Conservation (phyloP, 2,113 vertebrate genomes). For the Alaudala cheleensis region DNA sequence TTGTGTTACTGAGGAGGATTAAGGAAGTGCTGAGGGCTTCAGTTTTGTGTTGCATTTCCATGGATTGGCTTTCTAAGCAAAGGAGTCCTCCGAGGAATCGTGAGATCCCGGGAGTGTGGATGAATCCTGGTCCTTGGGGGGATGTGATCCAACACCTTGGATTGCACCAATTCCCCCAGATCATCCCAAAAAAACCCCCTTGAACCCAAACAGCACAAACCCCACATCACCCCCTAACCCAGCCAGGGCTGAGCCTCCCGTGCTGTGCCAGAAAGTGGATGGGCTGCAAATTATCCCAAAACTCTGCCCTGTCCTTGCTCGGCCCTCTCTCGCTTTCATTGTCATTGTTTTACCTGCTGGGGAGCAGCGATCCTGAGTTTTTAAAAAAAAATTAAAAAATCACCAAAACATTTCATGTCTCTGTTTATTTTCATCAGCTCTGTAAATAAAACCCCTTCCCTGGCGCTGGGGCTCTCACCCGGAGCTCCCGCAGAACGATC, state of each 20-base stretch:
- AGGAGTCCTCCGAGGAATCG: not conserved
- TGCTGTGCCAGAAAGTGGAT: not conserved
- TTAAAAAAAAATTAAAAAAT: not conserved
- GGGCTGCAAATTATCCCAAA: not conserved
- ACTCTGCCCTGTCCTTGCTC: not conserved
- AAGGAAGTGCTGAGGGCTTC: conserved; percentile 1
- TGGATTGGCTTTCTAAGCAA: not conserved
- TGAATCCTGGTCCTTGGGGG: not conserved
- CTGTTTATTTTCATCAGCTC: not conserved
- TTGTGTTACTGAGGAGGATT: not conserved
- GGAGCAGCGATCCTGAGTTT: not conserved
- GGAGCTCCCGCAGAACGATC: not conserved
- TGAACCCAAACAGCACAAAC: not conserved
- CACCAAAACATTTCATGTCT: too few relatives aligned
- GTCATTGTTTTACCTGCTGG: not conserved
- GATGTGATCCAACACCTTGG: not conserved
- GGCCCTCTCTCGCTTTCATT: not conserved
- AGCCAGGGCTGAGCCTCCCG: not conserved
- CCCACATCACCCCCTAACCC: rapidly evolving
- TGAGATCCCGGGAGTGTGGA: rapidly evolving
- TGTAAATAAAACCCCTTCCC: not conserved
- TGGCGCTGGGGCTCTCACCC: not conserved
- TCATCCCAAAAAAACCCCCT: rapidly evolving
- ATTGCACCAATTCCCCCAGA: rapidly evolving
- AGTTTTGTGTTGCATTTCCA: not conserved